Conservation (phyloP, 2,113 vertebrate species). For the Camelus dromedarius region DNA sequence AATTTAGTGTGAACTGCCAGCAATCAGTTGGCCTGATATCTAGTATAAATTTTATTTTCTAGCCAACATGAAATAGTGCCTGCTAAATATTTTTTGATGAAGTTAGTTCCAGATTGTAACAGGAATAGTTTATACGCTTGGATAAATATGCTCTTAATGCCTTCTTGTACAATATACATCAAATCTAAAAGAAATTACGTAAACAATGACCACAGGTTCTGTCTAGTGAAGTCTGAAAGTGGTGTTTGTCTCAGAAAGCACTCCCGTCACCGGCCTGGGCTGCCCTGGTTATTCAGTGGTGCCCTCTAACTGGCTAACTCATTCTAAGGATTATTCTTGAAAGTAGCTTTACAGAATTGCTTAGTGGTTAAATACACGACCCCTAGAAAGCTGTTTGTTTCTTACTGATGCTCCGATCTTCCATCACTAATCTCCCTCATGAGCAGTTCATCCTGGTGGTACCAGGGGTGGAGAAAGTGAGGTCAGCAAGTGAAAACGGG, state of each 20-base stretch:
- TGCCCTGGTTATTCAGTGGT: not conserved
- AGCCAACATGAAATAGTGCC: not conserved
- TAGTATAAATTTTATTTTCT: not conserved
- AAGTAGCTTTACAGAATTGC: not conserved
- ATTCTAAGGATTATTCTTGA: not conserved
- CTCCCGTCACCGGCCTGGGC: not conserved
- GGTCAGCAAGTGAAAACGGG: not conserved
- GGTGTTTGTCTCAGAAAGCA: not conserved
- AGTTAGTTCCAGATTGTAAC: not conserved
- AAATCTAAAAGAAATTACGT: not conserved
- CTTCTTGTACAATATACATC: not conserved
- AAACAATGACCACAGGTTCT: not conserved
- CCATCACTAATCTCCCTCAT: not conserved
- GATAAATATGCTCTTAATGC: not conserved
- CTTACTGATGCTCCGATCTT: not conserved
- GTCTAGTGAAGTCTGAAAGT: not conserved
- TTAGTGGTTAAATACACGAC: not conserved
- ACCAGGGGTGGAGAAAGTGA: not conserved
- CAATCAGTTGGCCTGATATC: not conserved
- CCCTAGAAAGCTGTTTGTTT: not conserved
- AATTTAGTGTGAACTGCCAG: not conserved
- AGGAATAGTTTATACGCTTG: not conserved
- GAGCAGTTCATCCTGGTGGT: not conserved
- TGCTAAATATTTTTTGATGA: constrained; percentile 2
- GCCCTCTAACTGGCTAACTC: not conserved